Evolutionary conservation across 2,888 invertebrate species (phyloP).

Genomic region (Pseudoips prasinana): DNA sequence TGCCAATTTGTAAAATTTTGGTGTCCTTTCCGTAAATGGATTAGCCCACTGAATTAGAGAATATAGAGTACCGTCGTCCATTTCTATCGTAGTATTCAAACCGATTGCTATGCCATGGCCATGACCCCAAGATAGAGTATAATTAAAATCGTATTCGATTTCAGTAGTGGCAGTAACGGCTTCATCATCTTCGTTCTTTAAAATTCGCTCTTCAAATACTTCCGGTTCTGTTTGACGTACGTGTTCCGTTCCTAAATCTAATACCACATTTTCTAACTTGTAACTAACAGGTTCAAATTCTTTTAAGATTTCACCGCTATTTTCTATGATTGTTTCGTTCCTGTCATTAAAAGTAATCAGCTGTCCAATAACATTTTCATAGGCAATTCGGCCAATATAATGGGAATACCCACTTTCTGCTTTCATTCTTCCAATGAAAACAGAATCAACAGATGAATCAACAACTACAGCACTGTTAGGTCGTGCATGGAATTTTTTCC

Average conservation of each 20-base stretch:
- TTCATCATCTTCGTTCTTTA: constrained; percentile 80
- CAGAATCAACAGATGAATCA: constrained; percentile 63
- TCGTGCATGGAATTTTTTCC: constrained; percentile 85
- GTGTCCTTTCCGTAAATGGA: constrained; percentile 76
- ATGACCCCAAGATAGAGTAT: constrained; percentile 90
- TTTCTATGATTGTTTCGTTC: constrained; percentile 77
- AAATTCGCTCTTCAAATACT: constrained; percentile 74
- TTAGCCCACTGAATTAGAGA: constrained; percentile 88
- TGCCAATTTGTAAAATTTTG: constrained; percentile 82
- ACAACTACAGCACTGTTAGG: constrained; percentile 87
- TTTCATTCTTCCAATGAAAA: constrained; percentile 65
- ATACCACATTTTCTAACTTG: constrained; percentile 85
- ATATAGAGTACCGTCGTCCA: constrained; percentile 80
- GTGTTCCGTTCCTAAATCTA: constrained; percentile 79
- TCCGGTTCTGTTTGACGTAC: constrained; percentile 71
- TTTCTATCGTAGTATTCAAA: constrained; percentile 84
- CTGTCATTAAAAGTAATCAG: constrained; percentile 85
- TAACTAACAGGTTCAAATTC: constrained; percentile 91
- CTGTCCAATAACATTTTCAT: constrained; percentile 85
- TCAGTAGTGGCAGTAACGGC: constrained; percentile 87
- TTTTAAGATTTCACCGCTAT: constrained; percentile 88
- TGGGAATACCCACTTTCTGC: constrained; percentile 69
- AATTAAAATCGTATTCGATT: constrained; percentile 86
- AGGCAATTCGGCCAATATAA: constrained; percentile 87
- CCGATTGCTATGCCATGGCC: constrained; percentile 88